Evolutionary conservation across 2,888 invertebrate species (phyloP).

Genomic region (Scelioninae gen. 1): DNA sequence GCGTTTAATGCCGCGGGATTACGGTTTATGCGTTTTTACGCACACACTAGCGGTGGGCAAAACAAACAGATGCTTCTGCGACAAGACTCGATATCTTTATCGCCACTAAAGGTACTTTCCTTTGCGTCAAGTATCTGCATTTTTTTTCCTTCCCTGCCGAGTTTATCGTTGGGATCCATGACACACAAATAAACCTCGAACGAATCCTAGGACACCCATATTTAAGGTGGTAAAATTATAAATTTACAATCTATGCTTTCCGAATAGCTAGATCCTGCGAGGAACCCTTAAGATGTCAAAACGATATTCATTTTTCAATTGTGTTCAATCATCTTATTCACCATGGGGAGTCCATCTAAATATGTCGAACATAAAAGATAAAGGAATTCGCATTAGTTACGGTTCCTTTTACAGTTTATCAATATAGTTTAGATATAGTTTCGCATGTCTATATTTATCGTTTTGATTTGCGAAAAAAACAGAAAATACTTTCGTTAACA

Average conservation of each 20-base stretch:
- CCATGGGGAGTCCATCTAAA: constrained; percentile 26
- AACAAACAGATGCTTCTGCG: constrained; percentile 61
- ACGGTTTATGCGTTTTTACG: constrained; percentile 71
- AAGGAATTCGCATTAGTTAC: not conserved
- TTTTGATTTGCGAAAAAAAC: too few relatives aligned
- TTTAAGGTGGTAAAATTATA: constrained; percentile 61
- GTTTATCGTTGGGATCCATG: constrained; percentile 53
- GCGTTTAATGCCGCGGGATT: constrained; percentile 72
- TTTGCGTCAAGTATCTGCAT: constrained; percentile 36
- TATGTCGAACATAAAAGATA: not conserved
- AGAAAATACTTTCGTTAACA: too few relatives aligned
- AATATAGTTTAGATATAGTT: too few relatives aligned
- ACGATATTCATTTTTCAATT: constrained; percentile 35
- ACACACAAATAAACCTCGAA: constrained; percentile 53
- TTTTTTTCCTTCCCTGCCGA: constrained; percentile 28
- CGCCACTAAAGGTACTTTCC: constrained; percentile 70
- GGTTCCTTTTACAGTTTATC: not conserved
- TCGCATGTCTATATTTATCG: too few relatives aligned
- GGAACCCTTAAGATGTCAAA: constrained; percentile 40
- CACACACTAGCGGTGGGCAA: constrained; percentile 49
- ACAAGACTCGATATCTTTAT: constrained; percentile 72
- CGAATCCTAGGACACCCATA: constrained; percentile 51
- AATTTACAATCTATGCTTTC: constrained; percentile 57
- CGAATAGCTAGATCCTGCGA: too few relatives aligned
- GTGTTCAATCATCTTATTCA: not conserved